Base-by-base conservation (phyloP, 2,113 vertebrate genomes). In the Malurus alboscapulatus region DNA sequence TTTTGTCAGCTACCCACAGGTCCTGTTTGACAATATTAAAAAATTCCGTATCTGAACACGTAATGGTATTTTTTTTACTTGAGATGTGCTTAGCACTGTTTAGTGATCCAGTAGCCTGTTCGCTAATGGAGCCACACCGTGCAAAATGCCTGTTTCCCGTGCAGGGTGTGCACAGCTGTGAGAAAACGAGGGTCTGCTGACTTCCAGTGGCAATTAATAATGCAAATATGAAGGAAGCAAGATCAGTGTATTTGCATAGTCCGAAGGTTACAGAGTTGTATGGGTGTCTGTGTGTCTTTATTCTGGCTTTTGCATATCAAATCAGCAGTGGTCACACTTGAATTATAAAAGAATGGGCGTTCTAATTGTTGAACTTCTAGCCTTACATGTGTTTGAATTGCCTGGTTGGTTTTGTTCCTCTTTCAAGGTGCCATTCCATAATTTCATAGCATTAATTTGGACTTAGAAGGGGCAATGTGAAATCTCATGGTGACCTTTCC, bases 81-180 rank as follows among this genome's bases (percentile, higher is more conserved):
- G 32, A 19, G 10, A 7, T 34, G 27, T 50, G 9, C 42, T 32
- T 48, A 30, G 10, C 36, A 3, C 27, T 19, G 19, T 71, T 20
- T 30, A 51, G 53, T 7, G 16, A 17, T 44, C n/a, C 44, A 2
- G 14, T 9, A 61, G n/a, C 15, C 24, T 36, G 18, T 32, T 85
- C 16, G 1, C 16, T 40, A 6, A 5, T 18, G 47, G n/a, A 67
- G n/a, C 25, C 7, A 0, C 5, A 0, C 6, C 42, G 32, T 17
- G 44, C 1, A 2, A 5, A 5, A 16, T 51, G 38, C 55, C 65
- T 9, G 42, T 53, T 59, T 36, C 58, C 25, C 17, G 24, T 15
- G 51, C 62, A 36, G 61, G 6, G 27, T 2, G 48, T 15, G 12
- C 9, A 0, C 10, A 20, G 1, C 55, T 4, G 47, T 6, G 53